Conservation (phyloP, 2,888 invertebrate species). For the Synanthedon formicaeformis region DNA sequence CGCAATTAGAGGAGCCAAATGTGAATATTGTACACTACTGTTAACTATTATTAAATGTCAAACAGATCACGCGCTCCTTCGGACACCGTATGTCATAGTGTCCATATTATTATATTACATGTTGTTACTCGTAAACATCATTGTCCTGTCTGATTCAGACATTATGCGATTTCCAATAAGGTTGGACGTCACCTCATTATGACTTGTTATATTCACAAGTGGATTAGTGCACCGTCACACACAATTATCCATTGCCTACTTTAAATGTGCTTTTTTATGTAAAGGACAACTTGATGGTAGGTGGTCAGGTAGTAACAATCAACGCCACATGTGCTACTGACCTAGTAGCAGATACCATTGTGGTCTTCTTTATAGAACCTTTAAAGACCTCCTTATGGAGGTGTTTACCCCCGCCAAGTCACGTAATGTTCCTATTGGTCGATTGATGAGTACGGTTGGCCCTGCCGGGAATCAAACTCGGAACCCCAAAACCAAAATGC, state of each 20-base stretch:
- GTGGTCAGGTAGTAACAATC: too few species aligned
- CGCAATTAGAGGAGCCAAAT: not conserved
- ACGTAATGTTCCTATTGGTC: too few species aligned
- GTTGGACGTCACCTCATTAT: conserved; percentile 1
- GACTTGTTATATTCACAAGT: not conserved
- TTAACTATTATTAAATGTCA: conserved; percentile 8
- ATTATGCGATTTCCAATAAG: conserved; percentile 28
- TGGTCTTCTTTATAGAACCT: too few species aligned
- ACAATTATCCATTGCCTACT: not conserved
- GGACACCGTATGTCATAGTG: conserved; percentile 24
- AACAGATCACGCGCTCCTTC: conserved; percentile 20
- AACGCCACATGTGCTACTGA: too few species aligned
- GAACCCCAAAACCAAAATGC: too few species aligned
- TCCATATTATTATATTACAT: conserved; percentile 31
- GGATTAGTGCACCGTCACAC: not conserved
- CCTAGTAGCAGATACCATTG: too few species aligned
- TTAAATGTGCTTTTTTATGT: too few species aligned
- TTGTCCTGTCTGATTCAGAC: conserved; percentile 28
- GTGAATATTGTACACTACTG: conserved; percentile 6
- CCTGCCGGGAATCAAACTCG: too few species aligned
- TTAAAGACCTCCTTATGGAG: too few species aligned
- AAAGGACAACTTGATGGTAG: too few species aligned
- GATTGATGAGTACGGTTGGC: too few species aligned
- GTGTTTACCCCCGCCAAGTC: too few species aligned
- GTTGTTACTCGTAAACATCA: conserved; percentile 30